phyloP scores from a whole-genome alignment of 2,113 vertebrate species.

The Chamaea fasciata region DNA sequence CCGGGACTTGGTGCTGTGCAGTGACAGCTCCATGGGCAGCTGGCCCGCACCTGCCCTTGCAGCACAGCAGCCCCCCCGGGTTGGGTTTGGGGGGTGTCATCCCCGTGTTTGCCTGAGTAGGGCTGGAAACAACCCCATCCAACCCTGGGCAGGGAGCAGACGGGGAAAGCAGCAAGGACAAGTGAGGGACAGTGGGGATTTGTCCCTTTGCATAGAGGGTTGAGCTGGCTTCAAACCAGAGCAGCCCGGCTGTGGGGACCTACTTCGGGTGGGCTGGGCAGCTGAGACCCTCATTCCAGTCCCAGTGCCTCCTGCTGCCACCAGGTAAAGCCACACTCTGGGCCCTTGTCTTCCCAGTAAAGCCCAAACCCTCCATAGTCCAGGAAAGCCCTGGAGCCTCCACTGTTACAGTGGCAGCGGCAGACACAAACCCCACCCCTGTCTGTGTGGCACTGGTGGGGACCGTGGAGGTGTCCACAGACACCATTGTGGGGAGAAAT shows the following conservation, averaged over 20 bases:
- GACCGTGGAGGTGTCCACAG: rapidly evolving
- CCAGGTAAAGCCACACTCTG: neutral
- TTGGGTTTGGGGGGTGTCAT: neutral
- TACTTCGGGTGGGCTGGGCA: rapidly evolving
- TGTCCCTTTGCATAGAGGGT: neutral
- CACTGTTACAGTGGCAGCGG: rapidly evolving
- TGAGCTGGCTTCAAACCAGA: neutral
- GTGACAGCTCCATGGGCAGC: neutral
- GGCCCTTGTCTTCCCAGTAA: rapidly evolving
- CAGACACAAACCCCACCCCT: neutral
- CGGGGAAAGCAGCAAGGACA: neutral
- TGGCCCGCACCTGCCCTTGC: too few species aligned
- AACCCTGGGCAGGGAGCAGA: neutral
- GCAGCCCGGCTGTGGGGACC: rapidly evolving
- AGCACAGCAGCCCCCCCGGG: neutral
- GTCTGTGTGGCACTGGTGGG: neutral
- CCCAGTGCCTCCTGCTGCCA: neutral
- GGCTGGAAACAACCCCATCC: neutral
- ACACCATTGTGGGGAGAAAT: rapidly evolving
- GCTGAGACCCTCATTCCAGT: rapidly evolving
- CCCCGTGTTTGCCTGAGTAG: rapidly evolving
- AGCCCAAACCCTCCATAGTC: neutral
- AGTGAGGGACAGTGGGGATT: rapidly evolving
- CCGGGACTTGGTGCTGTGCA: rapidly evolving
- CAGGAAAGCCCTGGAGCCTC: neutral